phyloP scores from a whole-genome alignment of 2,888 invertebrate genomes.

The Tenthredo scrophulariae region DNA sequence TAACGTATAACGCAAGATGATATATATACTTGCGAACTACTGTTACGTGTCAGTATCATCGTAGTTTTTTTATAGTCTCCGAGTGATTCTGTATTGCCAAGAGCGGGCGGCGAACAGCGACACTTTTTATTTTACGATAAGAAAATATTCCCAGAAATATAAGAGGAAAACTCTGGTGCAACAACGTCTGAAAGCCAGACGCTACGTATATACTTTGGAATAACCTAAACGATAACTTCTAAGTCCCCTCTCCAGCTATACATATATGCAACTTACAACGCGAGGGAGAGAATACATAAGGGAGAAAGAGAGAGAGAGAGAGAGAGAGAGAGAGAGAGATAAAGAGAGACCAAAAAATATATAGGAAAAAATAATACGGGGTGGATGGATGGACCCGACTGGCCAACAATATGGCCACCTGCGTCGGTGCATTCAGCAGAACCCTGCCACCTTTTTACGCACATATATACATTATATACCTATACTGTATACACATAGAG shows the following conservation, averaged over 20 bases:
- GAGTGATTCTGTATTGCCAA: background rate
- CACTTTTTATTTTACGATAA: background rate
- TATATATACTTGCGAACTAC: background rate
- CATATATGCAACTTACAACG: background rate
- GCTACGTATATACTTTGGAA: background rate
- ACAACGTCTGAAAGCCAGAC: background rate
- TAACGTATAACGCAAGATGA: background rate
- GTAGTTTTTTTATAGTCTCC: background rate
- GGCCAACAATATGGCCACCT: constrained; percentile 43
- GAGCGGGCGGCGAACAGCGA: background rate
- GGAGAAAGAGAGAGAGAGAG: background rate
- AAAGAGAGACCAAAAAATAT: background rate
- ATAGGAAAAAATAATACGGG: background rate
- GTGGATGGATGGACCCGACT: constrained; percentile 8
- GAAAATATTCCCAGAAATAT: background rate
- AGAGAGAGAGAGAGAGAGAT: background rate
- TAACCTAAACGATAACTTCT: background rate
- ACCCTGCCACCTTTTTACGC: background rate
- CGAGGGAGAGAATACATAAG: background rate
- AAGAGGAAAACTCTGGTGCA: background rate
- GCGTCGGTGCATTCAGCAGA: constrained; percentile 28
- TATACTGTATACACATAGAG: background rate
- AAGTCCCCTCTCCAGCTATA: too few species aligned
- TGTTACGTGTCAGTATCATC: background rate
- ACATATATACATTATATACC: background rate